phyloP scores from a whole-genome alignment of 2,888 invertebrate species.

The Rhagium mordax region DNA sequence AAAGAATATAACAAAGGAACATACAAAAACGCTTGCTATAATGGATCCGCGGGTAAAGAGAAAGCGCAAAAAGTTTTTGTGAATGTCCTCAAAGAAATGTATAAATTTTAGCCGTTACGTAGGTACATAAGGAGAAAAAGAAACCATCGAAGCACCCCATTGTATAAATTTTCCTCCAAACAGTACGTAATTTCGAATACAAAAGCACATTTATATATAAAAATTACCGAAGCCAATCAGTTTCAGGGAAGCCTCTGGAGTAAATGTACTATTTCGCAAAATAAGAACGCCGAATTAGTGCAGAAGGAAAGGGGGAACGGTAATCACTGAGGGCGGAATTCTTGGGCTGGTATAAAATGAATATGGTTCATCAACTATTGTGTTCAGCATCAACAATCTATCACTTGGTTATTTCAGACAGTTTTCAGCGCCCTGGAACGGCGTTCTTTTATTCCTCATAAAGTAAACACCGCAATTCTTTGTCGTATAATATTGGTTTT shows the following conservation, averaged over 20 bases:
- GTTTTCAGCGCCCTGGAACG: conserved; percentile 39
- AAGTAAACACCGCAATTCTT: conserved; percentile 45
- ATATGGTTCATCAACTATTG: conserved; percentile 59
- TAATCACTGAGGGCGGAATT: conserved; percentile 27
- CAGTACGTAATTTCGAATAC: conserved; percentile 4
- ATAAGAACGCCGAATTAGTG: conserved; percentile 23
- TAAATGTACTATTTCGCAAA: conserved; percentile 15
- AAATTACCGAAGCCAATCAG: conserved; percentile 21
- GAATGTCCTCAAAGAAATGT: not conserved
- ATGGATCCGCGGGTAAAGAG: not conserved
- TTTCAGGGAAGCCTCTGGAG: not conserved
- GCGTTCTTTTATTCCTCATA: conserved; percentile 39
- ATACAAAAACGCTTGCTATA: not conserved
- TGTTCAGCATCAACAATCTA: conserved; percentile 57
- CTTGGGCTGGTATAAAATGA: conserved; percentile 49
- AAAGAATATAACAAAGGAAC: not conserved
- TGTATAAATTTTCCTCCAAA: conserved; percentile 1
- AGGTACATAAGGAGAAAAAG: conserved; percentile 2
- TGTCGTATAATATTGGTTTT: conserved; percentile 38
- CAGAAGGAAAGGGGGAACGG: conserved; percentile 15
- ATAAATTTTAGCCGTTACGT: not conserved
- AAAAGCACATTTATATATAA: conserved; percentile 12
- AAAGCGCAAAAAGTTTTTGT: not conserved
- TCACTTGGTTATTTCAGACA: conserved; percentile 51
- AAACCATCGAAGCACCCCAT: not conserved